Base-by-base conservation (phyloP, 2,888 invertebrate species). In the Drosophila recens region DNA sequence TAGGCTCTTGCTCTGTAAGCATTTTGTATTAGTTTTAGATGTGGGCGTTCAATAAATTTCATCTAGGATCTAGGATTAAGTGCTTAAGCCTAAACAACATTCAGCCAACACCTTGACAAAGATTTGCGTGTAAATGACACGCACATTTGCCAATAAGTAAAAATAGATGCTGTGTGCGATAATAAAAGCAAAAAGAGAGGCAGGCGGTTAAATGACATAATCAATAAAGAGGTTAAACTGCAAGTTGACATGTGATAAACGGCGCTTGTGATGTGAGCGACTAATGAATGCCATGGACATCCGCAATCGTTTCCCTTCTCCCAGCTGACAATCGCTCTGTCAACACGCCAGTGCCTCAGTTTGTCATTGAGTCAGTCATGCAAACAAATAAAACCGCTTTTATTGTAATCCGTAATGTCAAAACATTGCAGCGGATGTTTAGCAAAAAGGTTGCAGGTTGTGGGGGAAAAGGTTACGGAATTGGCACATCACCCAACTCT, bases 341-440 rank as follows among this genome's bases (percentile, higher is more conserved):
- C 68, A 56, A 43, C 67, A 45, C 62, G 51, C 48, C 67, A 46
- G 13, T 48, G 52, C 9, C 15, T 54, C 42, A 30, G 51, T 65
- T 34, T 15, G 43, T 33, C 52, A 13, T 49, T 56, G 40, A 40
- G 68, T 49, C 65, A 65, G 76, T 72, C 79, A 79, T 72, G 71
- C 79, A 84, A 80, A 82, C 76, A 82, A 71, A 84, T 80, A 79
- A 85, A 87, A 80, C 57, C 73, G 81, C 69, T 87, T 87, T 86
- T 86, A 87, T 83, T 86, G 88, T 88, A 80, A 87, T 77, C 78
- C 81, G 64, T 68, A 82, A 85, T 82, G 86, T 75, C 83, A 80
- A 81, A 87, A 85, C 76, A 79, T 67, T 81, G 83, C 85, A 79
- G 53, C 72, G 82, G 66, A 83, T 83, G 86, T 78, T 77, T 70